phyloP scores from a whole-genome alignment of 2,797 vertebrate species.

The Fringilla coelebs region DNA sequence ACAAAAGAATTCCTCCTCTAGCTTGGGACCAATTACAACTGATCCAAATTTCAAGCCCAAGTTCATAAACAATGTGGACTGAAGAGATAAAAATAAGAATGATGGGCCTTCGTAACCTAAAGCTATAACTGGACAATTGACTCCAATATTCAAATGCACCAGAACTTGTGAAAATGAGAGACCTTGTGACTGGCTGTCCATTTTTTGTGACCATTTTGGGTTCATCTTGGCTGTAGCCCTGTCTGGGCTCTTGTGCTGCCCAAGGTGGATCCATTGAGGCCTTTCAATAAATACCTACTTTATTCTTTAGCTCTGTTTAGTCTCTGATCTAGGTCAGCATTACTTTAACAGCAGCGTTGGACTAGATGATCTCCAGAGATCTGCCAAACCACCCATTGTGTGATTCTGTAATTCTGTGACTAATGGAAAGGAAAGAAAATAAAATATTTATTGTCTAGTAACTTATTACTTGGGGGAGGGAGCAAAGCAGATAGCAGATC shows the following conservation, averaged over 20 bases:
- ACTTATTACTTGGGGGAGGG: not conserved
- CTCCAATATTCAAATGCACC: not conserved
- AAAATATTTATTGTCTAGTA: not conserved
- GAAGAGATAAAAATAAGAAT: not conserved
- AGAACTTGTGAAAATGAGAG: not conserved
- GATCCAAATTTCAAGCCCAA: not conserved
- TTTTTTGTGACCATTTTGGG: not conserved
- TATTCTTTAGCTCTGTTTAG: not conserved
- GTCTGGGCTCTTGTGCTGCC: not conserved
- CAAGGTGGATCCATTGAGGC: not conserved
- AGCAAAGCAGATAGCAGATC: not conserved
- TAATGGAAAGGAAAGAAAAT: not conserved
- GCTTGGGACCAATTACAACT: not conserved
- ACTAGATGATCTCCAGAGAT: not conserved
- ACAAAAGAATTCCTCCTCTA: not conserved
- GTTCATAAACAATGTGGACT: not conserved
- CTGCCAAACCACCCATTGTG: not conserved
- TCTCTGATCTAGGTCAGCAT: not conserved
- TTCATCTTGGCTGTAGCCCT: not conserved
- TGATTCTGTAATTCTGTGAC: not conserved
- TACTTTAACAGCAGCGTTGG: not conserved
- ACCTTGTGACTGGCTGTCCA: accelerated
- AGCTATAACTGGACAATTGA: not conserved
- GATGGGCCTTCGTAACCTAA: not conserved
- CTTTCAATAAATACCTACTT: not conserved